phyloP scores from a whole-genome alignment of 2,113 vertebrate genomes.

The Pristiophorus japonicus region DNA sequence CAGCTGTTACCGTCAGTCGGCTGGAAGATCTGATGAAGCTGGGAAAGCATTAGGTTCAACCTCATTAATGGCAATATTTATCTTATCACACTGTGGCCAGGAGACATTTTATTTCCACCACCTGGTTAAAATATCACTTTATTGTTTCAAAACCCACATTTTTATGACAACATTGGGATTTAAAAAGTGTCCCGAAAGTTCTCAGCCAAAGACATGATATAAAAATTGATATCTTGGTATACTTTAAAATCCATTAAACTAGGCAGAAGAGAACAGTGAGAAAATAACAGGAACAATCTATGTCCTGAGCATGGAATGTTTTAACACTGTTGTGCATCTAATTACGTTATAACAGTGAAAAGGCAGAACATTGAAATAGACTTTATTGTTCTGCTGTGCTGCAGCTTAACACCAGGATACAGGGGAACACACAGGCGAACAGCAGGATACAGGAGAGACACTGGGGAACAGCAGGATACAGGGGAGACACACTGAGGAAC shows the following conservation, averaged over 20 bases:
- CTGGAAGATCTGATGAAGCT: background rate
- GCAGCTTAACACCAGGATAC: background rate
- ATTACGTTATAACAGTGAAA: background rate
- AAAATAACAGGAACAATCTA: slow-evolving; percentile 1
- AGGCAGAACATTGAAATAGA: background rate
- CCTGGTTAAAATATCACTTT: slow-evolving; percentile 20
- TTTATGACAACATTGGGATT: background rate
- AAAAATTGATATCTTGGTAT: background rate
- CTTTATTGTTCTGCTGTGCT: background rate
- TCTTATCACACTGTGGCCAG: background rate
- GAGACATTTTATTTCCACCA: background rate
- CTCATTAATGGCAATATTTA: background rate
- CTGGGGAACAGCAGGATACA: background rate
- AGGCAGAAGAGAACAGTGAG: background rate
- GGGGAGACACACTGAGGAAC: background rate
- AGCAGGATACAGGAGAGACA: background rate
- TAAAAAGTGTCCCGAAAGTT: background rate
- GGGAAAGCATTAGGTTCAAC: background rate
- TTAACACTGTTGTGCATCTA: background rate
- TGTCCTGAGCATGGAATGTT: background rate
- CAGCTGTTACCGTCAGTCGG: background rate
- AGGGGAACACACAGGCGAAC: background rate
- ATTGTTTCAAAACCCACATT: background rate
- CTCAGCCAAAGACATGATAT: background rate
- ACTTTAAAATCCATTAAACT: slow-evolving; percentile 24